Conservation (phyloP, 1,140 invertebrate genomes). For the Mizuhopecten yessoensis region DNA sequence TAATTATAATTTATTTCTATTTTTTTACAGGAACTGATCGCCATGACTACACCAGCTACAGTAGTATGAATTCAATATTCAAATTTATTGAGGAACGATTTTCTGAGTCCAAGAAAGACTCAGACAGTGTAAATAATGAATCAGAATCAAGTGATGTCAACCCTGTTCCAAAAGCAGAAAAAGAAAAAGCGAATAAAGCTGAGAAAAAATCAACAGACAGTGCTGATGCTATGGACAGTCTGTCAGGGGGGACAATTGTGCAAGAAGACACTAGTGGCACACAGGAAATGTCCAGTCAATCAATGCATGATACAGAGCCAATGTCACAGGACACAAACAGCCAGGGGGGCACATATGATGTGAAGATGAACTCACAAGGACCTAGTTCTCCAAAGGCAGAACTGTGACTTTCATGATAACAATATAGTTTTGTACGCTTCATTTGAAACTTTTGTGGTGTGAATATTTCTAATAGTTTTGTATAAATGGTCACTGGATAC, state of each 20-base stretch:
- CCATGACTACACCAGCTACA: constrained; percentile 77
- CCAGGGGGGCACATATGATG: neutral
- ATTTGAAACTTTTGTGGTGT: too few relatives aligned
- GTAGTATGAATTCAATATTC: constrained; percentile 75
- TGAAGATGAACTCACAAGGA: neutral
- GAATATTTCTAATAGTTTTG: too few relatives aligned
- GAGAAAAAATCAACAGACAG: neutral
- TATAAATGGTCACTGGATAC: too few relatives aligned
- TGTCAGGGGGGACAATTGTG: neutral
- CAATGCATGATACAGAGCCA: neutral
- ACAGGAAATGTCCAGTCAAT: neutral
- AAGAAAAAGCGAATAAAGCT: neutral
- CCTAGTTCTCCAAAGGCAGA: constrained; percentile 32
- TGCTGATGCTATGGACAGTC: neutral
- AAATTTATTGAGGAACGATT: constrained; percentile 72
- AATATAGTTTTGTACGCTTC: too few relatives aligned
- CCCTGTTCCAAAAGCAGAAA: neutral
- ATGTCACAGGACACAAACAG: constrained; percentile 45
- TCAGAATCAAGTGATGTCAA: neutral
- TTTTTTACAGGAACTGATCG: constrained; percentile 65
- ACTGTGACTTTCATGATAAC: neutral
- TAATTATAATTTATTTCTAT: neutral
- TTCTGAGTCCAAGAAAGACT: constrained; percentile 4
- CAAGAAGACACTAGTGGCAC: neutral
- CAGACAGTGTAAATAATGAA: neutral